Base-by-base conservation (phyloP, 1,140 invertebrate species). In the Anastatus disparis region DNA sequence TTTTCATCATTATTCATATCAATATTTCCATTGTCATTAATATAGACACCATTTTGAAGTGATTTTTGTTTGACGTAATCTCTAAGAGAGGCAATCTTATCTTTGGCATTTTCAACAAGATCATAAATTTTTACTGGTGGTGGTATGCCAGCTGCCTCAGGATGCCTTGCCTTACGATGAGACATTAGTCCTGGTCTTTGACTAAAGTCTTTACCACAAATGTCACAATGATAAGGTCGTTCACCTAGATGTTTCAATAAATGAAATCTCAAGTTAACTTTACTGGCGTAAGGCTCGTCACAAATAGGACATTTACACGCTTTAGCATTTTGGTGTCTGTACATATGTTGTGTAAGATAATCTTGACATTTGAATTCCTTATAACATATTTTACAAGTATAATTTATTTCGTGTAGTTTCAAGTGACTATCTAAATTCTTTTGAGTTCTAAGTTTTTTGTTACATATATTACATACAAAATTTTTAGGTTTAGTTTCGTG, bases 271-370 rank as follows among this genome's bases (percentile, higher is more conserved):
- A 87, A 79, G 1, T 78, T 84, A 74, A 83, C 85, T 6, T 83
- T 76, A 61, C 83, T 83, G 0, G 82, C 85, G 73, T 91, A 92
- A 0, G 85, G 85, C 76, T 89, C 90, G 4, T 88, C 88, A 71
- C 90, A 91, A 9, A 86, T 76, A 2, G 85, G 80, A 75, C 90
- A 91, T 2, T 88, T 75, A 77, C 90, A 92, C 0, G 91, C 90
- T 73, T 91, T 90, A 74, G 91, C 90, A 64, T 22, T 13, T 17
- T 17, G 10, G 20, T 58, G 55, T 10, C 9, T 26, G 1, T 88
- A 88, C 0, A 89, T 90, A 73, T 93, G 92, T 2, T 88, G 89
- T 26, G 88, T 83, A 75, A 88, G 83, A 69, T 91, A 91, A 90
- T 50, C 89, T 87, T 40, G 12, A 9, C 20, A 42, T 8, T 53